Evolutionary conservation across 2,888 invertebrate genomes (phyloP).

Genomic region (Melangyna quadrimaculata): DNA sequence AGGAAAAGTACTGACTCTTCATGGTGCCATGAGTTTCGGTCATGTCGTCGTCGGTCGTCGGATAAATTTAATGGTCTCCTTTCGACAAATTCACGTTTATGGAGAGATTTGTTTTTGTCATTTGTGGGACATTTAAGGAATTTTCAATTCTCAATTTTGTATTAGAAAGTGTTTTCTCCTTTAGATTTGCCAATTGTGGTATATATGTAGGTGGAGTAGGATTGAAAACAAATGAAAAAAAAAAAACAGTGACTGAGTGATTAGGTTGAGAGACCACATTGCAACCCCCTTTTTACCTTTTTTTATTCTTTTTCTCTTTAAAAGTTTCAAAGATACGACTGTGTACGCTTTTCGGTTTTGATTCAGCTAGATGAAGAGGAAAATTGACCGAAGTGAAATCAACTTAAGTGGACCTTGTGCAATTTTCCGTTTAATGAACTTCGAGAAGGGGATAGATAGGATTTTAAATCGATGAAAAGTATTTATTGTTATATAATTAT

Average conservation of each 20-base stretch:
- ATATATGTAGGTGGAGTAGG: not conserved
- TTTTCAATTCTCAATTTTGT: conserved; percentile 51
- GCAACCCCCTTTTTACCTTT: not conserved
- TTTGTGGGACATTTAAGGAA: conserved; percentile 54
- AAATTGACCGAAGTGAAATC: conserved; percentile 55
- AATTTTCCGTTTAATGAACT: conserved; percentile 42
- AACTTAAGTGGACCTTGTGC: conserved; percentile 45
- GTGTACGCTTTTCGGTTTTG: conserved; percentile 21
- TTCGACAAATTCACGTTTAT: conserved; percentile 58
- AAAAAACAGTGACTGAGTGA: conserved; percentile 35
- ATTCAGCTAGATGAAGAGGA: conserved; percentile 41
- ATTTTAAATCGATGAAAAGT: not conserved
- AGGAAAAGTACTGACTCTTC: not conserved
- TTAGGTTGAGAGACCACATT: conserved; percentile 47
- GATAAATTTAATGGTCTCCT: conserved; percentile 62
- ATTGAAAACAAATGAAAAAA: not conserved
- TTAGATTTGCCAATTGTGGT: not conserved
- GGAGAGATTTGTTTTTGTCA: conserved; percentile 67
- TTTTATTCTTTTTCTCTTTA: not conserved
- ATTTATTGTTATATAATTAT: too few relatives aligned
- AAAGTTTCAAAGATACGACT: conserved; percentile 9
- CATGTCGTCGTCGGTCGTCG: conserved; percentile 41
- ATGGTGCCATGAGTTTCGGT: conserved; percentile 22
- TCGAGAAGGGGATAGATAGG: not conserved
- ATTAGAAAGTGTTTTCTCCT: conserved; percentile 34